These are phyloP conservation scores for Selene dorsalis DNA, from an alignment of 2,797 vertebrate species.

Conservation along the genomic window DNA sequence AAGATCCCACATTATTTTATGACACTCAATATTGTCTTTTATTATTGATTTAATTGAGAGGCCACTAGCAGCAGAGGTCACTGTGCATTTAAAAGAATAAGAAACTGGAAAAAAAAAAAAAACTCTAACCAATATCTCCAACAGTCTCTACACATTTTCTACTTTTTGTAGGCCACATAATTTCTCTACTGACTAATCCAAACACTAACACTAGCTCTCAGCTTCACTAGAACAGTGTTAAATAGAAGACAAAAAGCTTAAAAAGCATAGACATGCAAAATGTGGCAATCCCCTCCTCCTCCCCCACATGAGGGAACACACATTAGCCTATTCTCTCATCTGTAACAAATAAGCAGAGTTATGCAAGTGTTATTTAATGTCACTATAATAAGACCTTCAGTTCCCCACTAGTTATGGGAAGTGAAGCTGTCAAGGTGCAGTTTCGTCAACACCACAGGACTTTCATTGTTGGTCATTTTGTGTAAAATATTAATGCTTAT, in stretches of 20 bases:
- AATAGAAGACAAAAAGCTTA: background rate
- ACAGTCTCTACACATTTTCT: background rate
- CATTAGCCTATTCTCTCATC: slow-evolving; percentile 65
- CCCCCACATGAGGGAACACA: slow-evolving; percentile 42
- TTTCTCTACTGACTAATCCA: background rate
- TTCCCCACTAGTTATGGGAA: slow-evolving; percentile 68
- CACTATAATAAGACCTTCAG: slow-evolving; percentile 74
- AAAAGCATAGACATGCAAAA: background rate
- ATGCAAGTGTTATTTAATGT: slow-evolving; percentile 81
- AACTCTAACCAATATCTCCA: background rate
- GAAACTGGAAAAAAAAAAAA: background rate
- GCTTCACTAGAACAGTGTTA: background rate
- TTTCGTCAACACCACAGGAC: slow-evolving; percentile 59
- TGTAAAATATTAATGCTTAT: slow-evolving; percentile 63
- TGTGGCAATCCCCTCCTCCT: slow-evolving; percentile 16
- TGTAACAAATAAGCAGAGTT: slow-evolving; percentile 75
- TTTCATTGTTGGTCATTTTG: slow-evolving; percentile 56
- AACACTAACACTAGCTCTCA: background rate
- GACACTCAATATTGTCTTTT: no score
- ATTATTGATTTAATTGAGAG: no score
- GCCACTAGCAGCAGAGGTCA: no score
- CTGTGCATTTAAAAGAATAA: background rate
- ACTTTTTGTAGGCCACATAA: background rate
- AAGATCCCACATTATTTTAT: no score
- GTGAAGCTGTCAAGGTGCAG: slow-evolving; percentile 77